Evolutionary conservation across 92 coral and sea anemone genomes (phyloP).

Genomic region (Blastomussa wellsi): DNA sequence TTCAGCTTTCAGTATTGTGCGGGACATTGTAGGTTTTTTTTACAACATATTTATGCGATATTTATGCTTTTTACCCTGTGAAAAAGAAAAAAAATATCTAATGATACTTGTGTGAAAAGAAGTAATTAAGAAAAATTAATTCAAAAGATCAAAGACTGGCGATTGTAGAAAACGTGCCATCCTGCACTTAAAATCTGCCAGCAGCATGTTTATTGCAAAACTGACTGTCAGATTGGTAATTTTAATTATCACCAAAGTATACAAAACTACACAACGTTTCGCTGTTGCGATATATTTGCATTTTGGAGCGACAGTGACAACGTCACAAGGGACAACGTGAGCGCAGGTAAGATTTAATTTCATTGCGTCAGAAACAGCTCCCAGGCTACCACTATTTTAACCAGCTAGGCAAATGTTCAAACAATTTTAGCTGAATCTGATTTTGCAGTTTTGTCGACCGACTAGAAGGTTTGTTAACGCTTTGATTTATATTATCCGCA

Average conservation of each 20-base stretch:
- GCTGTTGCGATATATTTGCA: not conserved
- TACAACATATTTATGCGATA: not conserved
- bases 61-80: not conserved
- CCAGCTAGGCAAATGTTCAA: not conserved
- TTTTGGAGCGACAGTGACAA: not conserved
- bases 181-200: not conserved
- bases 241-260: constrained; percentile 4
- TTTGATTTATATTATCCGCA: not conserved
- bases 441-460: not conserved
- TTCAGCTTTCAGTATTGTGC: too few relatives aligned
- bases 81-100: not conserved
- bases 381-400: not conserved
- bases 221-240: not conserved
- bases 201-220: not conserved
- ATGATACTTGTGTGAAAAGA: not conserved
- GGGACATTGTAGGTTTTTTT: not conserved
- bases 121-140: not conserved
- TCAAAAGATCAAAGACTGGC: not conserved
- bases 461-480: not conserved
- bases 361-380: not conserved
- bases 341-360: not conserved
- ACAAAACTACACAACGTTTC: not conserved
- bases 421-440: not conserved
- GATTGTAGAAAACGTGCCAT: not conserved
- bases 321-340: not conserved